A percentile compares a stretch with the other conserved stretches of the same genome.
Conservation (phyloP, 2,888 invertebrate species). For the Agrochola litura region DNA sequence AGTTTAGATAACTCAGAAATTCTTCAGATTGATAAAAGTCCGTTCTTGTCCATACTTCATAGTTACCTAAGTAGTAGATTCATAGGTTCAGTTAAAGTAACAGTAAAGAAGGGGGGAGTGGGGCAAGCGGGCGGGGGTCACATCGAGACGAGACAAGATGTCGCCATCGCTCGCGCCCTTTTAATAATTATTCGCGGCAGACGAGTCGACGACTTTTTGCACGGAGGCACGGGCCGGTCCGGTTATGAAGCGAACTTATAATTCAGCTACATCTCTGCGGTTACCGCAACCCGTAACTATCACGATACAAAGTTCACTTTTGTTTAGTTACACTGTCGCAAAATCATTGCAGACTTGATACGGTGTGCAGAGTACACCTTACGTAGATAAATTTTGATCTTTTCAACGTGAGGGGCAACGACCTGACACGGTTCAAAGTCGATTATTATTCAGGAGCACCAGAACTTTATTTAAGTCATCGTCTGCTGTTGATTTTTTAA, state of each 20-base stretch:
- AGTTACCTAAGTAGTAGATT: slow-evolving; percentile 31
- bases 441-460: slow-evolving; percentile 54
- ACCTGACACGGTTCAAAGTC: slow-evolving; percentile 63
- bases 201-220: slow-evolving; percentile 84
- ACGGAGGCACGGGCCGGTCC: slow-evolving; percentile 72
- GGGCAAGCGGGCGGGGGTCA: slow-evolving; percentile 61
- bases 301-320: slow-evolving; percentile 68
- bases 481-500: slow-evolving; percentile 5
- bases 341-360: slow-evolving; percentile 58
- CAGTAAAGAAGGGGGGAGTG: slow-evolving; percentile 58
- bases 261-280: slow-evolving; percentile 62
- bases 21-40: slow-evolving; percentile 11
- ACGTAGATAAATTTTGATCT: slow-evolving; percentile 71
- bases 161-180: slow-evolving; percentile 82
- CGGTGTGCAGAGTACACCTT: slow-evolving; percentile 71
- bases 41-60: slow-evolving; percentile 4
- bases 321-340: slow-evolving; percentile 34
- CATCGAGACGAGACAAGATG: slow-evolving; percentile 81
- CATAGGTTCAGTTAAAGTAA: slow-evolving; percentile 62
- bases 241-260: slow-evolving; percentile 71
- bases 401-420: slow-evolving; percentile 68
- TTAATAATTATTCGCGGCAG: slow-evolving; percentile 82
- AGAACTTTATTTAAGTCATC: slow-evolving; percentile 33
- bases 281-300: slow-evolving; percentile 61
- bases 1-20: neutral